These are phyloP conservation scores for Bursaphelenchus mucronatus DNA, from an alignment of 1,140 invertebrate genomes.

Conservation along the genomic window DNA sequence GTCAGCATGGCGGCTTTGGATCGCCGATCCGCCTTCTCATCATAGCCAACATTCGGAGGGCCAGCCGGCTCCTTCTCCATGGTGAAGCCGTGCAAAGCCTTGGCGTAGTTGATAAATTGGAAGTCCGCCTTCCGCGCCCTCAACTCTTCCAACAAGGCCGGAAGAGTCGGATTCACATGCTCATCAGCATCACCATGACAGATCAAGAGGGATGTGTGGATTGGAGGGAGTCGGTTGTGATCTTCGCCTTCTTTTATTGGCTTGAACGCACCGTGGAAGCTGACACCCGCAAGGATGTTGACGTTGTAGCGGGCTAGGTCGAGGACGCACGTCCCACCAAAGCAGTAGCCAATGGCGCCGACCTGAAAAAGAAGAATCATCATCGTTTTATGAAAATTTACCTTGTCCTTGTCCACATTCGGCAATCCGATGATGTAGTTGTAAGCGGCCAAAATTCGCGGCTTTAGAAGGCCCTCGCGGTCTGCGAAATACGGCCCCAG, in stretches of 20 bases:
- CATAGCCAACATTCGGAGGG: slow-evolving; percentile 31
- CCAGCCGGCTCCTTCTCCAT: slow-evolving; percentile 17
- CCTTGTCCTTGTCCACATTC: slow-evolving; percentile 42
- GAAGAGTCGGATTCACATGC: slow-evolving; percentile 31
- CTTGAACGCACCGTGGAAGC: slow-evolving; percentile 47
- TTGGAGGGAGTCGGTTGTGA: slow-evolving; percentile 24
- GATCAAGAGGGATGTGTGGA: slow-evolving; percentile 43
- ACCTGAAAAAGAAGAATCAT: slow-evolving; percentile 31
- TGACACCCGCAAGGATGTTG: slow-evolving; percentile 46
- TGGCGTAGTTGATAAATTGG: slow-evolving; percentile 41
- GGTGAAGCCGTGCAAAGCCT: slow-evolving; percentile 49
- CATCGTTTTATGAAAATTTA: background rate
- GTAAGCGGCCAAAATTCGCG: slow-evolving; percentile 38
- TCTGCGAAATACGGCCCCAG: slow-evolving; percentile 40
- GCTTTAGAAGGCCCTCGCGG: slow-evolving; percentile 23
- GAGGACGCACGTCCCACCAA: slow-evolving; percentile 51
- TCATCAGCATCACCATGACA: slow-evolving; percentile 52
- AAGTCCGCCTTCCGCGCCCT: slow-evolving; percentile 48
- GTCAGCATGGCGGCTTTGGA: slow-evolving; percentile 31
- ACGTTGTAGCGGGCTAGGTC: slow-evolving; percentile 49
- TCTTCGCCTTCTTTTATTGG: slow-evolving; percentile 31
- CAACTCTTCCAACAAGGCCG: slow-evolving; percentile 45
- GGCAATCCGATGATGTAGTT: slow-evolving; percentile 34
- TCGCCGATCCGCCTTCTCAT: slow-evolving; percentile 25
- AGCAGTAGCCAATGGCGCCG: slow-evolving; percentile 53